phyloP scores from a whole-genome alignment of 2,888 invertebrate genomes.

The Coleophora deauratella region DNA sequence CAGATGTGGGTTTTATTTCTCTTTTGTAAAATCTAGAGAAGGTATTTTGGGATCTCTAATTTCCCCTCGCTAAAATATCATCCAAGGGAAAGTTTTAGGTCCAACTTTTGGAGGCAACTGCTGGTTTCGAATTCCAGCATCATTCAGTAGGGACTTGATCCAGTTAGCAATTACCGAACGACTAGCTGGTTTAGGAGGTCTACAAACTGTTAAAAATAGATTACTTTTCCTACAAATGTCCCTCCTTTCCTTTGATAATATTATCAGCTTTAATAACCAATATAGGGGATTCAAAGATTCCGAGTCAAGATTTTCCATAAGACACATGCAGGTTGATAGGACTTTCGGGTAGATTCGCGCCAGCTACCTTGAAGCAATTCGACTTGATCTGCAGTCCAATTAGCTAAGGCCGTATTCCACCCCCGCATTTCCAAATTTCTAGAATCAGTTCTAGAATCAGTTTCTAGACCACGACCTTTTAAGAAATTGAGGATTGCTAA shows the following conservation, averaged over 20 bases:
- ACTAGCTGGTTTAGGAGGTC: slow-evolving; percentile 8
- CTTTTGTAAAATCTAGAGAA: slow-evolving; percentile 5
- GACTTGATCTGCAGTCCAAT: background rate
- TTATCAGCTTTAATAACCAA: slow-evolving; percentile 2
- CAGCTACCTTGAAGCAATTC: slow-evolving; percentile 8
- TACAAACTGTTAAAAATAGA: no score
- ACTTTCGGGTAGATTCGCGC: slow-evolving; percentile 12
- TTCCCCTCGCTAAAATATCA: slow-evolving; percentile 17
- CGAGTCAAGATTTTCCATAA: no score
- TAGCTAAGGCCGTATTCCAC: slow-evolving; percentile 11
- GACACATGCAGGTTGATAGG: slow-evolving; percentile 9
- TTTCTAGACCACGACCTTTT: no score
- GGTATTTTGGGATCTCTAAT: slow-evolving; percentile 13
- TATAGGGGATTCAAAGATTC: slow-evolving; percentile 12
- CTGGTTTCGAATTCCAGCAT: slow-evolving; percentile 17
- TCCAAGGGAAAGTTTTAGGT: slow-evolving; percentile 14
- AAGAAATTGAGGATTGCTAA: no score
- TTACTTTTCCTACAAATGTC: background rate
- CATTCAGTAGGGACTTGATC: slow-evolving; percentile 13
- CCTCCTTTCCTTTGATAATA: background rate
- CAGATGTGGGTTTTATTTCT: no score
- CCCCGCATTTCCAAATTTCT: slow-evolving; percentile 18
- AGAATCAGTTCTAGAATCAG: slow-evolving; percentile 8
- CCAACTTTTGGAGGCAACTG: slow-evolving; percentile 20
- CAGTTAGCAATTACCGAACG: slow-evolving; percentile 15